Percentiles rank a stretch among this genome's conserved stretches.
These are phyloP conservation scores for Neopelma chrysocephalum DNA, from an alignment of 2,797 vertebrate genomes.

Conservation along the genomic window DNA sequence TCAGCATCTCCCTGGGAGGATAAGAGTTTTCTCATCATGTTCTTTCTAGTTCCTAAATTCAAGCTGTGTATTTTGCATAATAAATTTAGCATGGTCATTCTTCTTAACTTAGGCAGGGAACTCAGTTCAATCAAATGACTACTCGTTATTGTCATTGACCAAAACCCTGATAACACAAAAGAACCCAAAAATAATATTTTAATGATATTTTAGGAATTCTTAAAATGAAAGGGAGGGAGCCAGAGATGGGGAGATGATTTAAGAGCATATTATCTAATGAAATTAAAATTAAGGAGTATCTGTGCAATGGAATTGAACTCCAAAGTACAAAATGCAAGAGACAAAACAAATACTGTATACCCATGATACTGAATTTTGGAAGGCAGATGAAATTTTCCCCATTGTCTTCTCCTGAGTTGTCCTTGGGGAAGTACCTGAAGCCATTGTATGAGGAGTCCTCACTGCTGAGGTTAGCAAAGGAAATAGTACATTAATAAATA, in stretches of 20 bases:
- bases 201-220: neutral
- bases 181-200: neutral
- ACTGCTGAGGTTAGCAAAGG: neutral
- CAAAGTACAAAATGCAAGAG: neutral
- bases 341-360: neutral
- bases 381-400: neutral
- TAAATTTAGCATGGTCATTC: neutral
- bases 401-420: neutral
- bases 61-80: neutral
- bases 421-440: neutral
- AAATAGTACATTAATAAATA: neutral
- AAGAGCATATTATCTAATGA: neutral
- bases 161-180: neutral
- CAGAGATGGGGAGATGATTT: neutral
- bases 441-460: fast-evolving
- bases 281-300: neutral
- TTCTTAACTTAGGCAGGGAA: neutral
- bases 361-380: neutral
- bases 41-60: neutral
- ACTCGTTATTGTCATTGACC: neutral
- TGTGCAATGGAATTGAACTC: neutral
- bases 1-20: neutral
- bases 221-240: neutral
- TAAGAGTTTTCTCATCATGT: neutral
- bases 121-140: neutral